phyloP scores from a whole-genome alignment of 2,797 vertebrate species.

The Hypotaenidia okinawae region DNA sequence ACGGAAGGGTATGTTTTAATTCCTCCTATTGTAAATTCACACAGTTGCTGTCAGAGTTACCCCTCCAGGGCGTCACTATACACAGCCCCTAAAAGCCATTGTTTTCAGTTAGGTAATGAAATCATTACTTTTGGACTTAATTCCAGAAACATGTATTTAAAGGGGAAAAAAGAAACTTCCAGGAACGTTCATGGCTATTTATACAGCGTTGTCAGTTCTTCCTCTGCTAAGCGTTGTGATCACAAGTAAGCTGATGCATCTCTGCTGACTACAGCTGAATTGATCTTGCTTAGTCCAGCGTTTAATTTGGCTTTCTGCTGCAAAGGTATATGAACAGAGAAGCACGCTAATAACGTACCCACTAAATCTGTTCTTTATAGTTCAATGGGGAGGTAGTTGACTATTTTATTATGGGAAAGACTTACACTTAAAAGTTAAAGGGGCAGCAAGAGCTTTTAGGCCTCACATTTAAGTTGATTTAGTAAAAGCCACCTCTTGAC shows the following conservation, averaged over 20 bases:
- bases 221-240: neutral
- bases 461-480: neutral
- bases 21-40: neutral
- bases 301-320: slow-evolving; percentile 32
- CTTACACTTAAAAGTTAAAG: slow-evolving; percentile 10
- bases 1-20: neutral
- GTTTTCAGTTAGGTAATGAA: neutral
- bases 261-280: slow-evolving; percentile 12
- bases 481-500: neutral
- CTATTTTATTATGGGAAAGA: slow-evolving; percentile 31
- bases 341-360: neutral
- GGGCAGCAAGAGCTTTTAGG: neutral
- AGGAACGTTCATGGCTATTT: neutral
- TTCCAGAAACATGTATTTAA: neutral
- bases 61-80: fast-evolving
- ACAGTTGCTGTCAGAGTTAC: neutral
- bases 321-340: neutral
- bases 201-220: neutral
- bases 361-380: slow-evolving; percentile 50
- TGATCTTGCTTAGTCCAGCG: slow-evolving; percentile 47
- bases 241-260: neutral
- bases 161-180: neutral
- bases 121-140: neutral
- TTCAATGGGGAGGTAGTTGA: neutral
- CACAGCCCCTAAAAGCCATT: neutral